Base-by-base conservation (phyloP, 2,888 invertebrate genomes). In the Dastarcus helophoroides region DNA sequence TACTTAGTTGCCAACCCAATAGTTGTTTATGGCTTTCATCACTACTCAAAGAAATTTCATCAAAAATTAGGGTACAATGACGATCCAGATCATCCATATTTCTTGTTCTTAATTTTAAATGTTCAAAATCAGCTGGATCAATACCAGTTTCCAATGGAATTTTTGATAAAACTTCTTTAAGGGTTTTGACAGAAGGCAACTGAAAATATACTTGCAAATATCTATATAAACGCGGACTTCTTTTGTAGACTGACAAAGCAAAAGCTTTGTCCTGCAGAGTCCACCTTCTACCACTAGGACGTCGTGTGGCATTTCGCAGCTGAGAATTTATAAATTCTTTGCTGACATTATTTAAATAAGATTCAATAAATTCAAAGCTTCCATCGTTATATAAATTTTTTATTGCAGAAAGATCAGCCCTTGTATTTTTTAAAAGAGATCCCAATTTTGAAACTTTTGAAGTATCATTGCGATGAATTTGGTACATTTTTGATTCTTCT, bases 261-360 rank as follows among this genome's bases (percentile, higher is more conserved):
- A 41, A 38, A 24, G 32, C 31, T 35, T 42, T 42, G 10, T 44
- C 41, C 16, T 39, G n/a, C 10, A 26, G 10, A n/a, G 40, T 36
- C 39, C 38, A 41, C 16, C 35, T 35, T 14, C 25, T 14, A 9
- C 4, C 16, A 19, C 31, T 32, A 19, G 16, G 16, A 12, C 23
- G n/a, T n/a, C n/a, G n/a, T n/a, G 23, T 16, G 31, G 30, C 17
- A 29, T 41, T 41, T 26, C 37, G 22, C 7, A 42, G 24, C 22
- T 42, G 42, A 7, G 41, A 36, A 25, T 43, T 37, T 17, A 43
- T 38, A 36, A 42, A 43, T 19, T 41, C 32, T 27, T 32, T 35
- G 16, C 35, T 41, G 7, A 42, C 39, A 7, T 28, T 27, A 32
- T 40, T 42, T 19, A 36, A 19, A 15, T 38, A 26, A 6, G 37